Evolutionary conservation across 2,888 invertebrate genomes (phyloP), one percentile per base, ranked within the genome.

Genomic region (Plagodis dolabraria): DNA sequence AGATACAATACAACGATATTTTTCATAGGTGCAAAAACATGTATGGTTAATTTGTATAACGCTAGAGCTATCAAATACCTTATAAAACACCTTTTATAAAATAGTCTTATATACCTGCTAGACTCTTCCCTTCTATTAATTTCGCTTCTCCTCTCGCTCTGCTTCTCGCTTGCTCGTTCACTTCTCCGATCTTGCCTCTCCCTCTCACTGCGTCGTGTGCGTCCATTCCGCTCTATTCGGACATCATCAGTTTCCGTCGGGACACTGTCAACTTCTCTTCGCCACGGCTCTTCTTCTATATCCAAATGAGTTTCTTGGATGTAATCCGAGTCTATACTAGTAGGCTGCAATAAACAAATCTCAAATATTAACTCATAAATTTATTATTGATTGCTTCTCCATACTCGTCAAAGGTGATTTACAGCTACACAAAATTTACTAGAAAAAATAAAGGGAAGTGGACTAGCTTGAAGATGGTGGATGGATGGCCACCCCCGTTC

Each of bases 281-380:
- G 67, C 91, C 92, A 92, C 0, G 79, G 75, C 57, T 89, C 87
- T 4, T 90, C 89, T 5, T 89, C 89, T 0, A 86, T 57, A 51
- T 91, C 89, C 11, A 92, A 47, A 6, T 82, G 85, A 0, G 89
- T 90, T 72, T 92, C 92, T 66, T 86, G 87, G 9, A 86, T 76
- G 69, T 78, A 89, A 57, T 92, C 91, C 0, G 91, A 92, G 40
- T 92, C 92, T 57, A 92, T 89, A 63, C 91, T 92, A 48, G 86
- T 83, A 43, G 84, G 86, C 90, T 91, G 77, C 44, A 22, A 38
- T 49, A 6, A 45, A 47, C 4, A 69, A 74, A 57, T 53, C 58
- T 53, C 6, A 51, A 45, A 44, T 6, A 35, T 38, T 4, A 38
- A 5, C 38, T 38, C 5, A 38, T 22, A 38, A 8, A 9, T 4